Evolutionary conservation across 1,140 invertebrate genomes (phyloP), one percentile per base, ranked within the genome.

Genomic region (Drosophila virilis): DNA sequence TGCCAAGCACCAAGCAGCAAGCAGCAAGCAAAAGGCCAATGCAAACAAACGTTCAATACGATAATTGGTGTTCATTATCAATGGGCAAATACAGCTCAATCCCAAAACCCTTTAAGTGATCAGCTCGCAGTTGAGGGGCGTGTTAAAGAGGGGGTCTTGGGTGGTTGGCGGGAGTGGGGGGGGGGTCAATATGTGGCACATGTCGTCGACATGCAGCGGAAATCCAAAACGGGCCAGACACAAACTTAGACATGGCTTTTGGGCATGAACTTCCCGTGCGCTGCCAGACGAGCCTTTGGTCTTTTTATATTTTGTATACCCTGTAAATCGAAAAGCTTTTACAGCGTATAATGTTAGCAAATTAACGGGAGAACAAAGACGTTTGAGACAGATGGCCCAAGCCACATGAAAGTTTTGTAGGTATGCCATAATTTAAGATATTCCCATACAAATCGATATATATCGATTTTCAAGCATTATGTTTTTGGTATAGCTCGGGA

Each of bases 21-120:
- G 57, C 28, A 12, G 17, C 17, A 46, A n/a, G n/a, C n/a, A n/a
- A n/a, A 32, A 59, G 57, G 42, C 57, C 50, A 74, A 60, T 68
- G 64, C 78, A 81, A 85, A 82, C 79, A 88, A 69, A 55, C 69
- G 52, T 60, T 60, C 76, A 86, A 59, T 74, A 79, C 77, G 83
- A 83, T 86, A 86, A 86, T 86, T 86, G 84, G 54, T 74, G 68
- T 79, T 83, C 83, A 86, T 86, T 88, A 86, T 86, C 83, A 88
- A 79, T 88, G 76, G 83, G 72, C 84, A 86, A 86, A 86, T 88
- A 88, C 82, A 73, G 81, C 83, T 86, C 82, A 83, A 86, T 88
- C 58, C 60, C 45, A 65, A 70, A 73, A 54, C 82, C 82, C 82
- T 86, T 88, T 70, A 77, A 77, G 71, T 78, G 82, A 78, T 86